Conservation (phyloP, 2,113 vertebrate species). For the Todiramphus saurophagus region DNA sequence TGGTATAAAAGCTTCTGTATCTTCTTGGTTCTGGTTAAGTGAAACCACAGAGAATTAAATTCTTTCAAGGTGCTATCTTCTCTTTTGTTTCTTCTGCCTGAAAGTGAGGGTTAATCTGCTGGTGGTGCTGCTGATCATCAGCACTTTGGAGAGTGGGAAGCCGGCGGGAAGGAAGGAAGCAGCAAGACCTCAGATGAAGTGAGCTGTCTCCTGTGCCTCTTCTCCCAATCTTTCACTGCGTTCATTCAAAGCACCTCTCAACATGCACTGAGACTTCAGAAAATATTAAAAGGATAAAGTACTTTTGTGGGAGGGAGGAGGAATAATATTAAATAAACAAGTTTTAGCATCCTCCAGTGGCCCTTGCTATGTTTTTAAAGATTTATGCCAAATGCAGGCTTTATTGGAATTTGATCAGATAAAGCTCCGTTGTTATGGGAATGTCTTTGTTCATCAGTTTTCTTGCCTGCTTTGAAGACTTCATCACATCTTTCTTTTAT, state of each 20-base stretch:
- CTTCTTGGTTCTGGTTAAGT: background rate
- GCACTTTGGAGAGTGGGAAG: background rate
- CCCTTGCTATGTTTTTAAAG: constrained; percentile 66
- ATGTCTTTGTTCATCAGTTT: constrained; percentile 60
- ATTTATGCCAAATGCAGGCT: constrained; percentile 68
- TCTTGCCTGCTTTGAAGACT: constrained; percentile 52
- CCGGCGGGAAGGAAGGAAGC: background rate
- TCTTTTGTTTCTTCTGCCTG: background rate
- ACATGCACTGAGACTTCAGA: background rate
- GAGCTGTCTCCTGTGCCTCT: rapidly evolving
- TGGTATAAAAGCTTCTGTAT: background rate
- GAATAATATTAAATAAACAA: constrained; percentile 61
- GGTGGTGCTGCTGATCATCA: background rate
- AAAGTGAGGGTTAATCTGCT: background rate
- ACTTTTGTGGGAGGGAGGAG: background rate
- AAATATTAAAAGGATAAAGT: constrained; percentile 47
- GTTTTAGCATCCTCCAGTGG: constrained; percentile 50
- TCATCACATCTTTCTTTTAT: constrained; percentile 68
- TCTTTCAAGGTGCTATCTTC: background rate
- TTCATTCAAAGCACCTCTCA: background rate
- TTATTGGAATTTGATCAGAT: constrained; percentile 73
- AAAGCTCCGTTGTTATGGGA: constrained; percentile 60
- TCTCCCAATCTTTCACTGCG: background rate
- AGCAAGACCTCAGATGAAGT: rapidly evolving
- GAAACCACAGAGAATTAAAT: background rate